Evolutionary conservation across 2,113 vertebrate genomes (phyloP).

Genomic region (Dascyllus trimaculatus): DNA sequence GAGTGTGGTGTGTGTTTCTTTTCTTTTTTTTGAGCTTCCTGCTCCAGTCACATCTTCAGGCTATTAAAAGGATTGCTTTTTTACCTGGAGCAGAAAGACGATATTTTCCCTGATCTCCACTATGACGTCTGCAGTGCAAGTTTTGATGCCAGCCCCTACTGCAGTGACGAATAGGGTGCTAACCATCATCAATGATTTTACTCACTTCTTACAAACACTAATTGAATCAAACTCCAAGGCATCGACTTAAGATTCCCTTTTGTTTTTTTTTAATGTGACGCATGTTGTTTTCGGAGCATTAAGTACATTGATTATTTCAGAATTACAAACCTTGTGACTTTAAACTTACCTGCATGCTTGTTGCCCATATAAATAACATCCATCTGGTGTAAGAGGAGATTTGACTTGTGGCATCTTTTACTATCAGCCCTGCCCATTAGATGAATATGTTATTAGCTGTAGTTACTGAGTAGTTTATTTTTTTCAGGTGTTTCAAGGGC

Average conservation of each 20-base stretch:
- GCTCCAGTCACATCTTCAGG: conserved; percentile 37
- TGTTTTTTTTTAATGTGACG: conserved; percentile 45
- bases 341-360: conserved; percentile 55
- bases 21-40: conserved; percentile 40
- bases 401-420: not conserved
- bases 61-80: conserved; percentile 10
- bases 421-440: not conserved
- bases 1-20: conserved; percentile 34
- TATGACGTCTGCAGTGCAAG: conserved; percentile 39
- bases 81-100: conserved; percentile 61
- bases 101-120: not conserved
- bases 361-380: conserved; percentile 5
- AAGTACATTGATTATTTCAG: conserved; percentile 19
- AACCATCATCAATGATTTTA: conserved; percentile 46
- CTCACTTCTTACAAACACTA: conserved; percentile 30
- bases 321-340: conserved; percentile 32
- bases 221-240: conserved; percentile 52
- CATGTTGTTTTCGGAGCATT: conserved; percentile 42
- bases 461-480: conserved; percentile 16
- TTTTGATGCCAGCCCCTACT: conserved; percentile 38
- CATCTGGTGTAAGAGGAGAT: conserved; percentile 44
- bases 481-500: conserved; percentile 92
- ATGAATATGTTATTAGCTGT: not conserved
- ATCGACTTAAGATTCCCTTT: conserved; percentile 16
- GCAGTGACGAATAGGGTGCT: conserved; percentile 17